Percentiles rank a stretch among this genome's conserved stretches.
Evolutionary conservation across 2,797 vertebrate genomes (phyloP).

Genomic region (Ataeniobius toweri): DNA sequence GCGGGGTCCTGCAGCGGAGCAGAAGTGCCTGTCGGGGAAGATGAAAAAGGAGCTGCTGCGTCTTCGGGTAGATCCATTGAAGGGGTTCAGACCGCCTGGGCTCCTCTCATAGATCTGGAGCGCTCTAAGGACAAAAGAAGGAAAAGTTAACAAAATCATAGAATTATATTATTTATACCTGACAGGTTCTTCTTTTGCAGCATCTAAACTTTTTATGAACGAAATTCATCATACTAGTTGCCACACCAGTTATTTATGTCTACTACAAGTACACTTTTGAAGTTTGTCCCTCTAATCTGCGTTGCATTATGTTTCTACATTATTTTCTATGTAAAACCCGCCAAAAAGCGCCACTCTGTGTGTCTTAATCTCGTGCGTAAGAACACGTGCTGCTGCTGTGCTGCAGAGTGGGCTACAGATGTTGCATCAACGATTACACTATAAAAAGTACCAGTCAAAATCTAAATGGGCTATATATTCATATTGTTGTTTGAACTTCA

Average conservation of each 20-base stretch:
- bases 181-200: neutral
- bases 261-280: neutral
- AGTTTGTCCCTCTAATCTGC: neutral
- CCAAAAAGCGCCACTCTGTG: slow-evolving; percentile 9
- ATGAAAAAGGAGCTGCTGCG: slow-evolving; percentile 25
- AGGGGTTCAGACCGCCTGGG: slow-evolving; percentile 17
- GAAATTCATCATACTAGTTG: neutral
- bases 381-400: slow-evolving; percentile 68
- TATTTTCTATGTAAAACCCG: neutral
- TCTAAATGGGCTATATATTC: neutral
- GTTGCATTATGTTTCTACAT: neutral
- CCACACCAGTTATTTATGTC: neutral
- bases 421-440: slow-evolving; percentile 16
- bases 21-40: slow-evolving; percentile 28
- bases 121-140: slow-evolving; percentile 26
- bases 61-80: slow-evolving; percentile 73
- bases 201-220: slow-evolving; percentile 22
- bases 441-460: slow-evolving; percentile 12
- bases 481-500: neutral
- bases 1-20: slow-evolving; percentile 36
- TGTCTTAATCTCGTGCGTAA: slow-evolving; percentile 58
- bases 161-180: neutral
- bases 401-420: slow-evolving; percentile 28
- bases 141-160: slow-evolving; percentile 1
- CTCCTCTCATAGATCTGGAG: slow-evolving; percentile 58